Percentiles rank a stretch among this genome's conserved stretches.
phyloP scores from a whole-genome alignment of 2,113 vertebrate genomes.

The Pluvianellus socialis region DNA sequence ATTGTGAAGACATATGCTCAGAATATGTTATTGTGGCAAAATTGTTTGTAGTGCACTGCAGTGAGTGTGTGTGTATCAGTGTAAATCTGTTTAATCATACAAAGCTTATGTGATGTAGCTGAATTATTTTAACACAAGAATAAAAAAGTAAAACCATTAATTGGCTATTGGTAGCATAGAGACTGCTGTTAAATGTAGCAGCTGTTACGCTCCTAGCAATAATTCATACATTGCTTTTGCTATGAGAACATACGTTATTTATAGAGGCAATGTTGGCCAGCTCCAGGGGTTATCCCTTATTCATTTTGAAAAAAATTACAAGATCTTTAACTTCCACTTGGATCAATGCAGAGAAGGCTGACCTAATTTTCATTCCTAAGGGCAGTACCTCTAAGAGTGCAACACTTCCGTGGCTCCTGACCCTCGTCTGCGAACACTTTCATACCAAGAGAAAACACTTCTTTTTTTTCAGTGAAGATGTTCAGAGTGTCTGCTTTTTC shows the following conservation, averaged over 20 bases:
- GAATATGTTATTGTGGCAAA: not conserved
- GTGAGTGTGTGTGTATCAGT: not conserved
- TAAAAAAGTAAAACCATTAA: slow-evolving; percentile 1
- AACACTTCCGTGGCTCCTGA: not conserved
- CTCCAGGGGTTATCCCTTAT: slow-evolving; percentile 41
- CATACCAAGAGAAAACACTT: not conserved
- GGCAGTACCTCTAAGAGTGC: not conserved
- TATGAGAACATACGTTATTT: slow-evolving; percentile 53
- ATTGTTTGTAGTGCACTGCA: not conserved
- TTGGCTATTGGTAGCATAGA: not conserved
- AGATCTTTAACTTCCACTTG: slow-evolving; percentile 27
- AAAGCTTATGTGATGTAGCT: not conserved
- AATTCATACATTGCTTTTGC: slow-evolving; percentile 5
- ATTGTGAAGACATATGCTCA: not conserved
- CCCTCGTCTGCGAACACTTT: not conserved
- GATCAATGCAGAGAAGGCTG: not conserved
- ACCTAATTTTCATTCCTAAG: slow-evolving; percentile 20
- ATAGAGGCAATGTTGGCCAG: slow-evolving; percentile 53
- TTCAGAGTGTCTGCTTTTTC: not conserved
- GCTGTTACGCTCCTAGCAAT: slow-evolving; percentile 10
- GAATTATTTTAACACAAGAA: slow-evolving; percentile 1
- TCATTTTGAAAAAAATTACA: slow-evolving; percentile 47
- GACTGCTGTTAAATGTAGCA: slow-evolving; percentile 7
- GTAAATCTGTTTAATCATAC: not conserved
- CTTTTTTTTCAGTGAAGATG: not conserved